Evolutionary conservation across 2,888 invertebrate genomes (phyloP).

Genomic region (Thymelicus acteon): DNA sequence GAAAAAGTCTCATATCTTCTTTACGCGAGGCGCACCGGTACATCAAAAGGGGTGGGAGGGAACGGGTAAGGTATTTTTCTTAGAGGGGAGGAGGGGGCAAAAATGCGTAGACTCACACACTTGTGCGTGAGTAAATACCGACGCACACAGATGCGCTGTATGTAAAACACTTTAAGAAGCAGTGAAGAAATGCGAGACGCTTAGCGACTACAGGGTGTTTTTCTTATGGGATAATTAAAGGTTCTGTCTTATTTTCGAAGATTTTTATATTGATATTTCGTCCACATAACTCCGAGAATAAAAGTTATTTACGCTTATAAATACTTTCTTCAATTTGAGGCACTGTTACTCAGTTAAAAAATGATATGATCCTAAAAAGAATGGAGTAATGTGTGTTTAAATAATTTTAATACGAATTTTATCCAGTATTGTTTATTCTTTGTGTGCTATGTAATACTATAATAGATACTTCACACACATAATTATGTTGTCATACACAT

Average conservation of each 20-base stretch:
- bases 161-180: constrained; percentile 85
- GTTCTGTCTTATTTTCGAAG: constrained; percentile 3
- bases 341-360: too few species aligned
- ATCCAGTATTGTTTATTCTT: too few species aligned
- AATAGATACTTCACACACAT: too few species aligned
- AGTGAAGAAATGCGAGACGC: constrained; percentile 84
- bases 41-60: constrained; percentile 75
- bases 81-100: constrained; percentile 62
- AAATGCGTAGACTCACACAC: constrained; percentile 83
- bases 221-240: constrained; percentile 31
- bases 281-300: not conserved
- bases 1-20: constrained; percentile 85
- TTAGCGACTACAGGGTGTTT: constrained; percentile 74
- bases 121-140: constrained; percentile 79
- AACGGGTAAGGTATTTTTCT: constrained; percentile 67
- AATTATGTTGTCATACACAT: too few species aligned
- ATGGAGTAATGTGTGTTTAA: too few species aligned
- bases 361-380: too few species aligned
- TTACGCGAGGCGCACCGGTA: constrained; percentile 79
- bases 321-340: too few species aligned
- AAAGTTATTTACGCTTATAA: too few species aligned
- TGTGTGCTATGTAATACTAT: too few species aligned
- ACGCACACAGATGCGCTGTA: constrained; percentile 77
- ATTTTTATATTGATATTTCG: not conserved
- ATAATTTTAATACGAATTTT: too few species aligned